These are phyloP conservation scores for Melospiza georgiana DNA, from an alignment of 2,113 vertebrate species.

Conservation along the genomic window DNA sequence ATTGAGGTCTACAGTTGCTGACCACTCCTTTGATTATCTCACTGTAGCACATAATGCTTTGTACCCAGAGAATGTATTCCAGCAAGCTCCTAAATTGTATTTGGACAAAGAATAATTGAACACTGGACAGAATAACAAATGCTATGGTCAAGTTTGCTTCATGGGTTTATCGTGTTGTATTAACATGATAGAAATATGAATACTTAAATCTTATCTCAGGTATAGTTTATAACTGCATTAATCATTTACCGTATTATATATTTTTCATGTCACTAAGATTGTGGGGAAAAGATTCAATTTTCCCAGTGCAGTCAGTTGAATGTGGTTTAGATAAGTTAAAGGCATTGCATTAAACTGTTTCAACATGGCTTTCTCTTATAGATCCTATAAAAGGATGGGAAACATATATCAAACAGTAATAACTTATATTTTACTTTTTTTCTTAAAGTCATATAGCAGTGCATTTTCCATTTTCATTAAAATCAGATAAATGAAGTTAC, in stretches of 20 bases:
- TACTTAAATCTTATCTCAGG: slow-evolving; percentile 95
- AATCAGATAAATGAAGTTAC: slow-evolving; percentile 75
- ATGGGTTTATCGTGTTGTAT: slow-evolving; percentile 91
- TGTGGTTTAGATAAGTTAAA: slow-evolving; percentile 82
- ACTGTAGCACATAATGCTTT: slow-evolving; percentile 71
- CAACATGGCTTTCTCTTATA: slow-evolving; percentile 68
- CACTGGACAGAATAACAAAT: slow-evolving; percentile 83
- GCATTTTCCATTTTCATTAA: slow-evolving; percentile 59
- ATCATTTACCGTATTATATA: slow-evolving; percentile 93
- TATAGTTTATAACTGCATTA: slow-evolving; percentile 95
- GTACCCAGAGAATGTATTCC: slow-evolving; percentile 61
- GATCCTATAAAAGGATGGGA: slow-evolving; percentile 67
- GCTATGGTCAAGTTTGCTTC: slow-evolving; percentile 82
- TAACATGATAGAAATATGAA: slow-evolving; percentile 98
- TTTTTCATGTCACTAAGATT: slow-evolving; percentile 93
- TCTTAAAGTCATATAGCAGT: slow-evolving; percentile 55
- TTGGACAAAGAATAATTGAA: slow-evolving; percentile 87
- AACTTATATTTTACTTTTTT: slow-evolving; percentile 58
- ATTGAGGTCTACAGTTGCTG: slow-evolving; percentile 43
- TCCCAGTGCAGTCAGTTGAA: slow-evolving; percentile 78
- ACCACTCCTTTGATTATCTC: slow-evolving; percentile 77
- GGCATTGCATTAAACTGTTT: slow-evolving; percentile 76
- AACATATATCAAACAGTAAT: slow-evolving; percentile 72
- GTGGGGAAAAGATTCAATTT: slow-evolving; percentile 86
- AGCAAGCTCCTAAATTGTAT: slow-evolving; percentile 78